These are phyloP conservation scores for Toxotes lorentzi DNA, from an alignment of 2,797 vertebrate species.

Conservation along the genomic window DNA sequence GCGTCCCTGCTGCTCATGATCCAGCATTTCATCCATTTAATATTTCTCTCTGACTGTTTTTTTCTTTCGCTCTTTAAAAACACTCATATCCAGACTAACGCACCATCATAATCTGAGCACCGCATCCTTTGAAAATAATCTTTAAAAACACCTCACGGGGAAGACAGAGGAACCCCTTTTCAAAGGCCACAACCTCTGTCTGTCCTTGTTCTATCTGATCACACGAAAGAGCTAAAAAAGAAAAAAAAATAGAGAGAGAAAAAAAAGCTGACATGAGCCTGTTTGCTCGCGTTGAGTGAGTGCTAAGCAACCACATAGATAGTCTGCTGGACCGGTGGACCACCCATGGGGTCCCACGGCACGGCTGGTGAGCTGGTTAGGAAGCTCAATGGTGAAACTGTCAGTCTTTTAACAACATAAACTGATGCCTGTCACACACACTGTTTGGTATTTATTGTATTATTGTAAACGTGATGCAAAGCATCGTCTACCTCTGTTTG, in stretches of 20 bases:
- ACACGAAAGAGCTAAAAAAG: conserved; percentile 10
- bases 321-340: neutral
- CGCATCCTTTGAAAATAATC: conserved; percentile 21
- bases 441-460: too few relatives aligned
- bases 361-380: neutral
- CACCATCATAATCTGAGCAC: neutral
- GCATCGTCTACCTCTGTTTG: too few relatives aligned
- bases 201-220: conserved; percentile 30
- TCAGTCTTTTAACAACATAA: too few relatives aligned
- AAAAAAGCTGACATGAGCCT: neutral
- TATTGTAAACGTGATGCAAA: too few relatives aligned
- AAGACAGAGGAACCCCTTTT: conserved; percentile 20
- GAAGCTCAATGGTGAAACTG: neutral
- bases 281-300: neutral
- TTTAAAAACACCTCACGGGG: conserved; percentile 27
- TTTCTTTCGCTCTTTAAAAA: neutral
- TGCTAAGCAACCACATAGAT: conserved; percentile 8
- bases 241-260: neutral
- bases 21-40: too few relatives aligned
- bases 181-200: conserved; percentile 41
- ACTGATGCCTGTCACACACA: too few relatives aligned
- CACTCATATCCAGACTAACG: too few relatives aligned
- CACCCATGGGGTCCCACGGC: neutral
- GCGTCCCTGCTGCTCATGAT: too few relatives aligned
- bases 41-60: too few relatives aligned